Conservation (phyloP, 2,888 invertebrate species). For the Chrysina gloriosa region DNA sequence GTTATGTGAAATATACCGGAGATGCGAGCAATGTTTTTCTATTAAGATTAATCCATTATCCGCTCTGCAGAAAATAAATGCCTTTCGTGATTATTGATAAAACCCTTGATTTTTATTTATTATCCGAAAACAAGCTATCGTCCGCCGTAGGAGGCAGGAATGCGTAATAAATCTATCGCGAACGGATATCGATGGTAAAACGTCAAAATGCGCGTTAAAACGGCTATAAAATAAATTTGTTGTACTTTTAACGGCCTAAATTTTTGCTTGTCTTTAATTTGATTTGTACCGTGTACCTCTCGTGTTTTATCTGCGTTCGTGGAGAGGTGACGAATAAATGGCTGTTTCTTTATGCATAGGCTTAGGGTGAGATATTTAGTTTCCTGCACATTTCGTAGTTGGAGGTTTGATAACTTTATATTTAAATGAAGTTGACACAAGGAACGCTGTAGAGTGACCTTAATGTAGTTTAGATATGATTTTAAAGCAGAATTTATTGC, state of each 20-base stretch:
- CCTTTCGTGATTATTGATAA: slow-evolving; percentile 31
- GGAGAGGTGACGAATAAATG: no score
- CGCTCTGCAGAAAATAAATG: slow-evolving; percentile 30
- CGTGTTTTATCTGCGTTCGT: no score
- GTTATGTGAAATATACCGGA: slow-evolving; percentile 12
- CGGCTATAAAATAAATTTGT: slow-evolving; percentile 18
- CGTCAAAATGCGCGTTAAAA: slow-evolving; percentile 15
- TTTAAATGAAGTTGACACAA: no score
- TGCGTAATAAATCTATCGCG: slow-evolving; percentile 14
- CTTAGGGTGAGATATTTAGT: no score
- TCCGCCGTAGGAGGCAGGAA: slow-evolving; percentile 4
- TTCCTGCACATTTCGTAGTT: no score
- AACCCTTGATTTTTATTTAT: slow-evolving; percentile 30
- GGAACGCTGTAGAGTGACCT: no score
- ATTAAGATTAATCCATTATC: slow-evolving; percentile 38
- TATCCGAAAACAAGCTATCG: slow-evolving; percentile 23
- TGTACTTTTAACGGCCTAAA: not conserved
- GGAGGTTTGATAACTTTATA: no score
- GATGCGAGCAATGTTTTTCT: slow-evolving; percentile 26
- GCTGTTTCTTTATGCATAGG: no score
- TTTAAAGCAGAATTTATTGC: no score
- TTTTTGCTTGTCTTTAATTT: not conserved
- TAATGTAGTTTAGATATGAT: no score
- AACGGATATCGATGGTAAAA: slow-evolving; percentile 26
- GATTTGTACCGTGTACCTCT: no score